Evolutionary conservation across 2,113 vertebrate genomes (phyloP).

Genomic region (Menura novaehollandiae): DNA sequence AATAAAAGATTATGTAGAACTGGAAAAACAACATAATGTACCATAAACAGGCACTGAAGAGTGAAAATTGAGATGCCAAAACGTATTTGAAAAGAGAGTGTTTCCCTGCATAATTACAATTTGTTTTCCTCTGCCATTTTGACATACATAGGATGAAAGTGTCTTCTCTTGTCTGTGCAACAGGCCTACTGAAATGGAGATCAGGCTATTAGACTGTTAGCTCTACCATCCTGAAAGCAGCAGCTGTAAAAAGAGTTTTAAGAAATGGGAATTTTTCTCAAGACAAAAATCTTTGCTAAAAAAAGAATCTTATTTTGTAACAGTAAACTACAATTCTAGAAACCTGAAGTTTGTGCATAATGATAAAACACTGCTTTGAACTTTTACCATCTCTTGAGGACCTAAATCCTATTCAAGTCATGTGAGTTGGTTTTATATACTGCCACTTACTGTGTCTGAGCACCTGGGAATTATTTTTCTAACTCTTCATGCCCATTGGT

Average conservation of each 20-base stretch:
- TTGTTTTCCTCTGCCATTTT: not conserved
- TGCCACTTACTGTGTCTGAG: not conserved
- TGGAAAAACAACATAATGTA: not conserved
- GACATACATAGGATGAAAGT: not conserved
- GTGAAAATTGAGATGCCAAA: not conserved
- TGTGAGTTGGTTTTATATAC: not conserved
- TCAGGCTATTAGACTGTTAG: not conserved
- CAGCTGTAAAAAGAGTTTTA: not conserved
- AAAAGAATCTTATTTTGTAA: not conserved
- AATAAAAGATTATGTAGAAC: not conserved
- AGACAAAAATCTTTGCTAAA: not conserved
- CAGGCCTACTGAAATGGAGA: not conserved
- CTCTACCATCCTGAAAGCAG: not conserved
- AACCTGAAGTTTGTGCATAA: not conserved
- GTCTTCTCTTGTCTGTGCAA: not conserved
- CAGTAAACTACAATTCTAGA: not conserved
- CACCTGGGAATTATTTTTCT: not conserved
- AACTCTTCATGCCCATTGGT: not conserved
- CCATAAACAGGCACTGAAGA: not conserved
- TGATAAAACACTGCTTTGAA: not conserved
- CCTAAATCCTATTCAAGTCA: not conserved
- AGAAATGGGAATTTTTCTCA: not conserved
- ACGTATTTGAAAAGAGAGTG: not conserved
- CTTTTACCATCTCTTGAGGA: not conserved
- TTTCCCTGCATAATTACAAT: not conserved